Evolutionary conservation across 2,888 invertebrate species (phyloP), one percentile per base, ranked within the genome.

Genomic region (Ypsolopha scabrella): DNA sequence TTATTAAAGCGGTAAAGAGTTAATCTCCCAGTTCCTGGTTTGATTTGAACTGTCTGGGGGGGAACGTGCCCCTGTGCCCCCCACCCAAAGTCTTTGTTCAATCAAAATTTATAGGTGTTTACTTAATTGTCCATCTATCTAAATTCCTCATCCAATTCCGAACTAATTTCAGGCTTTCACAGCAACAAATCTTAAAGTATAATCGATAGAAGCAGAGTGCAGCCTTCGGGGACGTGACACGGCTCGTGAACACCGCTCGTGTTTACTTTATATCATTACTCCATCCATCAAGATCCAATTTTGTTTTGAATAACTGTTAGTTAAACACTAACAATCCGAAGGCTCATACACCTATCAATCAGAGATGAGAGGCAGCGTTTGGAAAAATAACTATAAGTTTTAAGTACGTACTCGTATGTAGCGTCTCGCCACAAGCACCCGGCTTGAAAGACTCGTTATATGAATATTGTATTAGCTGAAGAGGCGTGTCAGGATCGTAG

Each of bases 191-290:
- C 34, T 49, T 39, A 13, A 41, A n/a, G 24, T 24, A 24, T 24
- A 39, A 49, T 49, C 49, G 49, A 49, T 48, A 48, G 7, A 36
- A 48, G 14, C 35, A 13, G 11, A 48, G 37, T 14, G 11, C 36
- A 33, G 49, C 49, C 36, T 37, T 13, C n/a, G 47, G 39, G 11
- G 49, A 39, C 49, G 7, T 7, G 49, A 49, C 36, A 34, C 34
- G 34, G 7, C 39, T 7, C 6, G 11, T 11, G 39, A 39, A 35
- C 10, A n/a, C 33, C 13, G 68, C 60, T 62, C 66, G 64, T 81
- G 80, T 85, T 85, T 81, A 68, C 75, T 80, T 82, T 81, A 77
- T 81, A 82, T 81, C 82, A 85, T 82, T 82, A 85, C 73, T 78
- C 81, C 80, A 85, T 85, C 85, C 80, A 85, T 85, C 85, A 85